Evolutionary conservation across 2,797 vertebrate species (phyloP), one percentile per base, ranked within the genome.

Genomic region (Micrastur ruficollis): DNA sequence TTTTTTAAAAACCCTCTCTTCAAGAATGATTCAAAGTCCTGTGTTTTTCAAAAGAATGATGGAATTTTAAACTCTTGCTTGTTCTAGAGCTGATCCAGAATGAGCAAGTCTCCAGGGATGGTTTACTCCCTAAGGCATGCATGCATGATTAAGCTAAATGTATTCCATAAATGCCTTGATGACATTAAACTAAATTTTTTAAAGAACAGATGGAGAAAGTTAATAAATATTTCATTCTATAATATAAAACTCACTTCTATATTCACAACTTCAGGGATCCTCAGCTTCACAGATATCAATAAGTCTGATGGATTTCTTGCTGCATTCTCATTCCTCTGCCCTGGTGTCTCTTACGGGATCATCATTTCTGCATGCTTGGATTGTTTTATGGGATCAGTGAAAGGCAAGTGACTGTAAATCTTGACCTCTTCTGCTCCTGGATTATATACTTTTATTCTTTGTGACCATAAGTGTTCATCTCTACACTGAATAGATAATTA

Each of bases 201-300:
- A 94, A 97, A 91, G 94, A 98, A 97, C 93, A 97, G 92, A 97
- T 95, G 94, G 95, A 95, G 95, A 95, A 95, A 93, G 96, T 96
- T 97, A 97, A 97, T 97, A 97, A 97, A 96, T 97, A 96, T 97
- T 92, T 96, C 95, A 97, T 94, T 96, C 83, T 81, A 72, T 96
- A 93, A 97, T 92, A 97, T 95, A 96, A 95, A 97, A 97, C 95
- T 97, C 87, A 82, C 81, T 97, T 97, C 74, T 73, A 56, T 95
- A 94, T 97, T 96, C 93, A 97, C 91, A 97, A 97, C 82, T 95
- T 96, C 79, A 90, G 93, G 95, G 93, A 93, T 95, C 90, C 66
- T 94, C 88, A 32, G 85, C 86, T 96, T 96, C 80, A 62, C 61
- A 82, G 92, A 90, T 95, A 95, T 95, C 91, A 97, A 94, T 97